Evolutionary conservation across 2,888 invertebrate species (phyloP).

Genomic region (Lithosia quadra): DNA sequence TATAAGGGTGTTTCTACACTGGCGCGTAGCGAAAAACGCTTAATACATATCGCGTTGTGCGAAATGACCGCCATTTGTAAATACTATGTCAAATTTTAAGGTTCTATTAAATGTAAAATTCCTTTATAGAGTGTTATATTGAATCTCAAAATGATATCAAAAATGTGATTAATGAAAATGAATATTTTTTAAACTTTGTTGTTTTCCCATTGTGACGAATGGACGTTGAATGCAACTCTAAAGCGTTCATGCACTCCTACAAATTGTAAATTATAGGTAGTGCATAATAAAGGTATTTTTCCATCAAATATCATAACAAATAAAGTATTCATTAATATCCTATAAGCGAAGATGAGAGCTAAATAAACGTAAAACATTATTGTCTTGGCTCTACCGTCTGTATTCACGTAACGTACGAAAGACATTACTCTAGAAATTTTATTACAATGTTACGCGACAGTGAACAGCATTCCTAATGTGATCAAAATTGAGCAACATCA

Average conservation of each 20-base stretch:
- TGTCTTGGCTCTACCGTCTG: neutral
- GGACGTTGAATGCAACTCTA: too few species aligned
- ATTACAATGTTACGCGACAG: neutral
- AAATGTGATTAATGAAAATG: too few species aligned
- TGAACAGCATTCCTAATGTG: slow-evolving; percentile 8
- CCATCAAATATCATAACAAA: neutral
- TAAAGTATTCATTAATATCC: neutral
- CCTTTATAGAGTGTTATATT: neutral
- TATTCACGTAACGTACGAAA: slow-evolving; percentile 1
- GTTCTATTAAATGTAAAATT: neutral
- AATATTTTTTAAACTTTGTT: too few species aligned
- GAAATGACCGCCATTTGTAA: neutral
- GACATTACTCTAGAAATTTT: neutral
- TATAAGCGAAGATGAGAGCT: neutral
- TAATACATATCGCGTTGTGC: too few species aligned
- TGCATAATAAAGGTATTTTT: neutral
- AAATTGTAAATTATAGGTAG: too few species aligned
- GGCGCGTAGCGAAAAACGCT: neutral
- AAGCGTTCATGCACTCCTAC: too few species aligned
- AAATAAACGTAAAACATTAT: neutral
- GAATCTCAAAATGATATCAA: too few species aligned
- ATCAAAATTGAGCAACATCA: slow-evolving; percentile 22
- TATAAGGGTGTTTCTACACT: slow-evolving; percentile 1
- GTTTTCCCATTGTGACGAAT: too few species aligned
- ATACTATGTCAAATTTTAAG: neutral